Conservation (phyloP, 2,797 vertebrate species). For the Macroramphosus scolopax region DNA sequence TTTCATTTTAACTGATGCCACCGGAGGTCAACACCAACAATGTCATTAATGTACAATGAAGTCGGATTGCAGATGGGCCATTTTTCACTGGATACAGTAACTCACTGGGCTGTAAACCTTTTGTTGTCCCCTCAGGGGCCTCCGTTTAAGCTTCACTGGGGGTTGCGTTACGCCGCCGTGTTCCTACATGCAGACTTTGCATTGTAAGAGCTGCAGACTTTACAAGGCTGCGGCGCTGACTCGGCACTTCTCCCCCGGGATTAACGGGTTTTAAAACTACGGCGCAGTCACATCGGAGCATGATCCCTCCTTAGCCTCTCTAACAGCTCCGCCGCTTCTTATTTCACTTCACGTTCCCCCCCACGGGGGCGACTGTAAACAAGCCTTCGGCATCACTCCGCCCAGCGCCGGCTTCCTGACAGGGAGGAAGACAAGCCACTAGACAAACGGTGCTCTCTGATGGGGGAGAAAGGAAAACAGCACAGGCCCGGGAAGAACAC, state of each 20-base stretch:
- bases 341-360: slow-evolving; percentile 33
- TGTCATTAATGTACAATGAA: slow-evolving; percentile 44
- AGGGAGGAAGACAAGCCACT: slow-evolving; percentile 33
- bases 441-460: slow-evolving; percentile 34
- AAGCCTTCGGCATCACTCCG: slow-evolving; percentile 48
- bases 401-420: slow-evolving; percentile 27
- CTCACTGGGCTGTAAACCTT: slow-evolving; percentile 32
- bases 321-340: slow-evolving; percentile 41
- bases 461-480: slow-evolving; percentile 30
- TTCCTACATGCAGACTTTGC: slow-evolving; percentile 23
- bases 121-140: slow-evolving; percentile 23
- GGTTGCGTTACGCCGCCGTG: slow-evolving; percentile 16
- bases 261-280: slow-evolving; percentile 39
- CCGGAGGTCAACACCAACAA: slow-evolving; percentile 33
- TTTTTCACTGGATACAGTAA: slow-evolving; percentile 22
- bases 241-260: slow-evolving; percentile 28
- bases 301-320: slow-evolving; percentile 38
- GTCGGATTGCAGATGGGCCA: slow-evolving; percentile 20
- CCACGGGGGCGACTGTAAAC: slow-evolving; percentile 51
- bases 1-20: slow-evolving; percentile 27
- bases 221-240: slow-evolving; percentile 30
- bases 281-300: slow-evolving; percentile 29
- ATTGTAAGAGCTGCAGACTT: slow-evolving; percentile 5
- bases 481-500: slow-evolving; percentile 22
- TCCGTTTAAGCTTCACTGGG: slow-evolving; percentile 39